Conservation (phyloP, 2,888 invertebrate species). For the Celastrina argiolus region DNA sequence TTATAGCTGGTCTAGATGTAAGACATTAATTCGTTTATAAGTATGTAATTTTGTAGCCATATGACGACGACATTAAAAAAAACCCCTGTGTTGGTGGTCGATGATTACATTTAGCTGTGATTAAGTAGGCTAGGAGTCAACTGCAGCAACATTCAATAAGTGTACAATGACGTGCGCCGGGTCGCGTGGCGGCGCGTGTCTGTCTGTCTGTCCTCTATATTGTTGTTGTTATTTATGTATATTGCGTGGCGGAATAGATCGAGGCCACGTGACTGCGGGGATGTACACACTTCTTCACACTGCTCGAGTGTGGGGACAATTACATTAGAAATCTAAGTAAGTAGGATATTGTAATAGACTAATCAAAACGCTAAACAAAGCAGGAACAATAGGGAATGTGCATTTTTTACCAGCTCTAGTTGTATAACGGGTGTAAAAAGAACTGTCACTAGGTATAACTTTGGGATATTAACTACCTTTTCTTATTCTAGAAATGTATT, state of each 20-base stretch:
- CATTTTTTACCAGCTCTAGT: no score
- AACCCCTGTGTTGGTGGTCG: neutral
- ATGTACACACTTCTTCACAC: constrained; percentile 18
- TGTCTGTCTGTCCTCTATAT: constrained; percentile 48
- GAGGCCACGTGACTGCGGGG: constrained; percentile 43
- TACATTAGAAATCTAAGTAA: neutral
- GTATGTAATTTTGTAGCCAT: no score
- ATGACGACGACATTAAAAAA: no score
- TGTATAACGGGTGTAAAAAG: no score
- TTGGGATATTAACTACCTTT: no score
- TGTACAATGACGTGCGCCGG: constrained; percentile 65
- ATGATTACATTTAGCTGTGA: neutral
- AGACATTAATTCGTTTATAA: no score
- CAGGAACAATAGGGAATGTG: no score
- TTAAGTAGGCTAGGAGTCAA: constrained; percentile 13
- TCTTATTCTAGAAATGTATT: no score
- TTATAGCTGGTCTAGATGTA: no score
- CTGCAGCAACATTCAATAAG: constrained; percentile 42
- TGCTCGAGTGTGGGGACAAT: neutral
- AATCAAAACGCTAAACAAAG: no score
- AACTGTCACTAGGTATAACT: no score
- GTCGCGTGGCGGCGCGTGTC: constrained; percentile 50
- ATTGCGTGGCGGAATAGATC: constrained; percentile 50
- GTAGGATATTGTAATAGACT: no score
- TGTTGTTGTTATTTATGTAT: constrained; percentile 71